Conservation (phyloP, 2,797 vertebrate species). For the Protonibea diacanthus region DNA sequence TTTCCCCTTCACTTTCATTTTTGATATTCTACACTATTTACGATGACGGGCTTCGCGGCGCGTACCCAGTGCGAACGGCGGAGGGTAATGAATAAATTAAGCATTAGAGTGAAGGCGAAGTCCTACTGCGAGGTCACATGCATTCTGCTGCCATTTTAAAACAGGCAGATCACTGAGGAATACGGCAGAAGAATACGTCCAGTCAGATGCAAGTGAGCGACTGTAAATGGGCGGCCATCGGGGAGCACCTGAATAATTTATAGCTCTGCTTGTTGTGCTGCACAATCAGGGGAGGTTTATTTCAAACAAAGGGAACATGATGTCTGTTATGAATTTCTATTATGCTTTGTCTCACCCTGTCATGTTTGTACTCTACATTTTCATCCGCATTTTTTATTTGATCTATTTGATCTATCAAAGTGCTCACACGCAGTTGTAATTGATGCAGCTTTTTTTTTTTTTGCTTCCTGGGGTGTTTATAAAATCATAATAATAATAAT, state of each 20-base stretch:
- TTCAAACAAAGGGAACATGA: conserved; percentile 73
- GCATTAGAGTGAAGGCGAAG: conserved; percentile 64
- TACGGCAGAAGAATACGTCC: conserved; percentile 63
- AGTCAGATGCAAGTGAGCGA: conserved; percentile 67
- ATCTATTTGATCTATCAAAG: conserved; percentile 56
- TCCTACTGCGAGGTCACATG: conserved; percentile 75
- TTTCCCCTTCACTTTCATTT: conserved; percentile 64
- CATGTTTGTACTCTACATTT: conserved; percentile 44
- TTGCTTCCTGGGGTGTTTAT: conserved; percentile 21
- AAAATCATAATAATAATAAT: not conserved
- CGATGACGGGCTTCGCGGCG: conserved; percentile 50
- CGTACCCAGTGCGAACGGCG: conserved; percentile 25
- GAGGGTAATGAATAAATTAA: conserved; percentile 81
- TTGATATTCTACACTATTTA: conserved; percentile 73
- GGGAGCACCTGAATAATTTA: conserved; percentile 83
- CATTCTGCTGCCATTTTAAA: conserved; percentile 77
- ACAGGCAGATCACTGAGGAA: conserved; percentile 61
- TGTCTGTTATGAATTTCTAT: conserved; percentile 56
- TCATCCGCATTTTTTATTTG: conserved; percentile 50
- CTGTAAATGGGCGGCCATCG: conserved; percentile 73
- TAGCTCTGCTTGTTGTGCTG: conserved; percentile 68
- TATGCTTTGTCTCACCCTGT: conserved; percentile 45
- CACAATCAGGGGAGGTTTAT: conserved; percentile 71
- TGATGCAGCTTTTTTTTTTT: conserved; percentile 16
- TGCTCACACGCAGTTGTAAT: conserved; percentile 47